phyloP scores from a whole-genome alignment of 2,113 vertebrate species.

The Fulmarus glacialis region DNA sequence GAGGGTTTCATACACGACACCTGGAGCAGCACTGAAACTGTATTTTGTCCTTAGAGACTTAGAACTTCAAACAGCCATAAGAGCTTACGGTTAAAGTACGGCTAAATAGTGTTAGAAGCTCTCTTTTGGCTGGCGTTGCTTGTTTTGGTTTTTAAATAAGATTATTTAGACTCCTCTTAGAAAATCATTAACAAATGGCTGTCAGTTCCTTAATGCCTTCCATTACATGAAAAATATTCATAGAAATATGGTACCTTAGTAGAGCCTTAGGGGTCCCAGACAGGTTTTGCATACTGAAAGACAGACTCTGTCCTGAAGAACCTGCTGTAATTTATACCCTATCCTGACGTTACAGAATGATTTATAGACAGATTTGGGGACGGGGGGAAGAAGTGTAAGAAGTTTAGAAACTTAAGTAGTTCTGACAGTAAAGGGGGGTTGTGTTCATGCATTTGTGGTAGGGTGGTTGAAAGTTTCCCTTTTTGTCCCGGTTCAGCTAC shows the following conservation, averaged over 20 bases:
- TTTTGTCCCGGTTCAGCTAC: background rate
- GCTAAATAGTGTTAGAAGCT: background rate
- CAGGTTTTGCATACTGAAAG: background rate
- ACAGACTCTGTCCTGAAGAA: background rate
- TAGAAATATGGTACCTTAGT: background rate
- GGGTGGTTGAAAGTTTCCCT: background rate
- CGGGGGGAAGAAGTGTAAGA: background rate
- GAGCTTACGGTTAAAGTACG: background rate
- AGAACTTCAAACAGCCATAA: background rate
- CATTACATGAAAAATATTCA: background rate
- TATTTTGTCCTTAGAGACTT: background rate
- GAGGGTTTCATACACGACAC: background rate
- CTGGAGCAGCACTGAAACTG: background rate
- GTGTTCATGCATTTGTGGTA: background rate
- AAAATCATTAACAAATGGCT: background rate
- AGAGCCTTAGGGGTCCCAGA: background rate
- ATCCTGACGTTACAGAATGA: background rate
- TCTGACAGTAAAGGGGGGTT: background rate
- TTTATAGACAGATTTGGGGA: background rate
- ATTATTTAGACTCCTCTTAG: background rate
- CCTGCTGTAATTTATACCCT: background rate
- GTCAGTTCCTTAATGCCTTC: background rate
- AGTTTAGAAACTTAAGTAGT: background rate
- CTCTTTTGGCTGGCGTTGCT: background rate
- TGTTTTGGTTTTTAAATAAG: background rate